Evolutionary conservation across 2,888 invertebrate species (phyloP).

Genomic region (Dichetophora obliterata): DNA sequence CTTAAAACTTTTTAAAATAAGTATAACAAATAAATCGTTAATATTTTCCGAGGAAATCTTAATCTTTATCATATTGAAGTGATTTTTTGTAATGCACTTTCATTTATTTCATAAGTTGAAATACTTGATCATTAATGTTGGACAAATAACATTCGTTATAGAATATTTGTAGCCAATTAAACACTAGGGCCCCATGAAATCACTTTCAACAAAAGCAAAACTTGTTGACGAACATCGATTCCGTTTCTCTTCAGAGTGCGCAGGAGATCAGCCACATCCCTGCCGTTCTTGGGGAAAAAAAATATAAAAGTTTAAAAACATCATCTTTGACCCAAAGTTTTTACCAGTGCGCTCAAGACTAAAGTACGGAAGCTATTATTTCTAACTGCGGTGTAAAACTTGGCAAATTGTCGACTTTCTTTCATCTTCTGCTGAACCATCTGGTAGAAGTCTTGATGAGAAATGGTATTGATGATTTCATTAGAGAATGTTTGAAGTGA

Average conservation of each 20-base stretch:
- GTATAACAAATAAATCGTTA: too few relatives aligned
- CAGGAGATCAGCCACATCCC: not conserved
- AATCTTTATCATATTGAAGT: too few relatives aligned
- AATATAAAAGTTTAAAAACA: not conserved
- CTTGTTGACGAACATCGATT: conserved; percentile 4
- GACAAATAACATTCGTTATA: too few relatives aligned
- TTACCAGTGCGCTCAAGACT: not conserved
- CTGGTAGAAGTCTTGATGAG: conserved; percentile 44
- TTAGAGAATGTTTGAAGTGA: conserved; percentile 51
- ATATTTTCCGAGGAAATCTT: too few relatives aligned
- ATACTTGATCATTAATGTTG: too few relatives aligned
- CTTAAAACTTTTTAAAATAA: too few relatives aligned
- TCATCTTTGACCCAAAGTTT: not conserved
- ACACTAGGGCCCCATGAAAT: conserved; percentile 19
- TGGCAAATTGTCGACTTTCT: conserved; percentile 47
- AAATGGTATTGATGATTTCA: conserved; percentile 52
- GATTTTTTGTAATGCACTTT: too few relatives aligned
- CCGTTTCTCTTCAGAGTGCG: conserved; percentile 2
- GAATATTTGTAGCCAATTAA: not conserved
- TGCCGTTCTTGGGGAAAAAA: not conserved
- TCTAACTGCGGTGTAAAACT: conserved; percentile 46
- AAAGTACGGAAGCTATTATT: conserved; percentile 48
- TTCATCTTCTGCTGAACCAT: conserved; percentile 35
- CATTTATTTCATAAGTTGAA: too few relatives aligned
- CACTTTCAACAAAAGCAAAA: conserved; percentile 1